Percentiles rank a stretch among this genome's conserved stretches.
Evolutionary conservation across 1,140 invertebrate genomes (phyloP).

Genomic region (Tachypleus tridentatus): DNA sequence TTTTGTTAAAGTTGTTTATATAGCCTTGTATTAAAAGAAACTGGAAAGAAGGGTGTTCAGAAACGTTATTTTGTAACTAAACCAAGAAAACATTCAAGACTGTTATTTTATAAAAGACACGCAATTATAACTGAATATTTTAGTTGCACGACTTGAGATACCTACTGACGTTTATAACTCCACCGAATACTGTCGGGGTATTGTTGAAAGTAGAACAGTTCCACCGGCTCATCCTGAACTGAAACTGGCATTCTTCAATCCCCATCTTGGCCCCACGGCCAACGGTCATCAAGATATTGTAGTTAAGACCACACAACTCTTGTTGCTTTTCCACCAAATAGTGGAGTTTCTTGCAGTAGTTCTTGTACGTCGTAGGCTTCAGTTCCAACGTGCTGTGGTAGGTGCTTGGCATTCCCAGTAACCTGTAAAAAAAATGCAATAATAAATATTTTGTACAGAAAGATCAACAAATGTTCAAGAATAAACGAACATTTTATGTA

Average conservation of each 20-base stretch:
- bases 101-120: no score
- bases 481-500: no score
- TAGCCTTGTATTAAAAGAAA: no score
- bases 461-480: no score
- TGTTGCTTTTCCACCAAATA: constrained; percentile 39
- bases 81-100: no score
- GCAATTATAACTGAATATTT: constrained; percentile 16
- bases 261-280: constrained; percentile 62
- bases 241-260: constrained; percentile 80
- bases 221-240: constrained; percentile 76
- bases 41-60: no score
- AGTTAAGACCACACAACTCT: constrained; percentile 37
- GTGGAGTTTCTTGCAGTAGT: constrained; percentile 34
- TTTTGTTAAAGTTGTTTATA: no score
- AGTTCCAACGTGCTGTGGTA: constrained; percentile 26
- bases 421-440: constrained; percentile 13
- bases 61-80: no score
- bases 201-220: constrained; percentile 62
- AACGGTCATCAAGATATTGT: constrained; percentile 36
- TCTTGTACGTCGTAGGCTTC: constrained; percentile 29
- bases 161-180: constrained; percentile 39
- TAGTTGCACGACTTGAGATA: constrained; percentile 12
- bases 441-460: no score
- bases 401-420: constrained; percentile 22
- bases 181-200: constrained; percentile 55